These are phyloP conservation scores for Talpa occidentalis DNA, from an alignment of 2,113 vertebrate genomes.

Conservation along the genomic window DNA sequence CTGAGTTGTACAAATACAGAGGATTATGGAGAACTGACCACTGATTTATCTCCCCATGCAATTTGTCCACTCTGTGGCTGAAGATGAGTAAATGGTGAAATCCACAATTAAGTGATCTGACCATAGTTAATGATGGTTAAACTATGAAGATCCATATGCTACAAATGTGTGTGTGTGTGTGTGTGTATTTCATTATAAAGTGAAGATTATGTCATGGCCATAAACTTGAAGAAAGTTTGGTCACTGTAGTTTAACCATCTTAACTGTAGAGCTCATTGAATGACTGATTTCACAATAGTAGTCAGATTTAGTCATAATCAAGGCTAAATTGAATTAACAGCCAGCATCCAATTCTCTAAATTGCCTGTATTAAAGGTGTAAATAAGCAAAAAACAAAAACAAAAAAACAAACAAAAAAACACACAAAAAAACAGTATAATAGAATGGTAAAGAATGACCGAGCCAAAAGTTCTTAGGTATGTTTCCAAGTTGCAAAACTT, in stretches of 20 bases:
- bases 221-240: slow-evolving; percentile 17
- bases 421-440: background rate
- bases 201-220: background rate
- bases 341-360: background rate
- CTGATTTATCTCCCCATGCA: background rate
- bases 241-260: background rate
- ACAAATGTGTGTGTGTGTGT: background rate
- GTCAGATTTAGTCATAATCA: background rate
- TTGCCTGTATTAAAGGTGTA: background rate
- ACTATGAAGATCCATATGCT: background rate
- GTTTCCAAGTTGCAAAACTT: slow-evolving; percentile 13
- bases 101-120: background rate
- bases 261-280: background rate
- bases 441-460: background rate
- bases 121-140: background rate
- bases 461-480: slow-evolving; percentile 2
- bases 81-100: slow-evolving; percentile 23
- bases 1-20: slow-evolving; percentile 5
- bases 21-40: background rate
- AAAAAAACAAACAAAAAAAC: too few relatives aligned
- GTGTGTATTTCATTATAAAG: too few relatives aligned
- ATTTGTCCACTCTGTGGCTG: background rate
- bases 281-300: background rate
- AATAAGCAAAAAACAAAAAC: background rate
- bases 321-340: background rate